Conservation (phyloP, 2,797 vertebrate genomes). For the Sternarchorhynchus goeldii region DNA sequence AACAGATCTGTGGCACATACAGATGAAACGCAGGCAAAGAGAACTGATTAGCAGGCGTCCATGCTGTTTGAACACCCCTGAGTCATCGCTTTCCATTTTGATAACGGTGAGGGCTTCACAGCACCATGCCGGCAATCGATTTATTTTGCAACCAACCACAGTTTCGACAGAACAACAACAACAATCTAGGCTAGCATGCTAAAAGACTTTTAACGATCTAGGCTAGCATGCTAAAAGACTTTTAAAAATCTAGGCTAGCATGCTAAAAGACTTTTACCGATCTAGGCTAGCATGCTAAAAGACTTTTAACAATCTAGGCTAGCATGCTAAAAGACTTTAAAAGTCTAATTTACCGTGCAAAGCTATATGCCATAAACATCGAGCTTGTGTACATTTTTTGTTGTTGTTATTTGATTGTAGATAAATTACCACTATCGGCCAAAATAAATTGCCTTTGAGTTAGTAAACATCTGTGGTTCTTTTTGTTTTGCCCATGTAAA, state of each 20-base stretch:
- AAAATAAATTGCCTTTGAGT: not conserved
- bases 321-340: not conserved
- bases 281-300: not conserved
- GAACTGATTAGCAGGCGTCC: constrained; percentile 19
- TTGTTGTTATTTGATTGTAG: not conserved
- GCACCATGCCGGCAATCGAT: constrained; percentile 22
- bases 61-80: not conserved
- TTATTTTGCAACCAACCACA: constrained; percentile 10
- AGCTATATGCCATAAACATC: too few relatives aligned
- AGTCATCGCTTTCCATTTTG: constrained; percentile 20
- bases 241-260: not conserved
- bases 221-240: not conserved
- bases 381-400: not conserved
- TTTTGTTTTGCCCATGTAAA: too few relatives aligned
- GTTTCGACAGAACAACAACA: not conserved
- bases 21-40: constrained; percentile 30
- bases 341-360: not conserved
- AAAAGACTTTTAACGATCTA: not conserved
- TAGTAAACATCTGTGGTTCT: too few relatives aligned
- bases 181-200: not conserved
- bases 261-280: not conserved
- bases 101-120: constrained; percentile 17
- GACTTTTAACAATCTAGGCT: not conserved
- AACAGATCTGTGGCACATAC: constrained; percentile 23
- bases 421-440: not conserved